These are phyloP conservation scores for Caenorhabditis tropicalis DNA, from an alignment of 1,140 invertebrate species.

Conservation along the genomic window DNA sequence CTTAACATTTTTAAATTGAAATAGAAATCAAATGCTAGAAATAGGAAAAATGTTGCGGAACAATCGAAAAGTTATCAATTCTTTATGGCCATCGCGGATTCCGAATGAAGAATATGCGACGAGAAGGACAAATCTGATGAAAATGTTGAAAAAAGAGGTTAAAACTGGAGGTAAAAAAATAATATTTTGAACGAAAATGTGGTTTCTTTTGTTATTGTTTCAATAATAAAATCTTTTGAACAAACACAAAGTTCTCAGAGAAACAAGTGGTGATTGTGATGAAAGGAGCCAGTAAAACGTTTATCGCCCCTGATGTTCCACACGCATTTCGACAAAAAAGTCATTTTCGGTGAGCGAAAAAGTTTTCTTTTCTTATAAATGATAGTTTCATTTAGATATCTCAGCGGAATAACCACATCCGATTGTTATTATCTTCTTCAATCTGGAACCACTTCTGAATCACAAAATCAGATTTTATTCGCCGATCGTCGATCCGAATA, in stretches of 20 bases:
- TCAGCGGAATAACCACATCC: conserved; percentile 60
- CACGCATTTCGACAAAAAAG: conserved; percentile 65
- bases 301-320: conserved; percentile 66
- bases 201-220: neutral
- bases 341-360: conserved; percentile 46
- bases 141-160: neutral
- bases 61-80: neutral
- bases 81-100: conserved; percentile 10
- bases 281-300: conserved; percentile 41
- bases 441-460: conserved; percentile 37
- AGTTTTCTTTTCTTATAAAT: too few species aligned
- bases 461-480: conserved; percentile 54
- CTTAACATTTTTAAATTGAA: neutral
- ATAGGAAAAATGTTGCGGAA: neutral
- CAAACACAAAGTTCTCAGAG: neutral
- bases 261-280: conserved; percentile 44
- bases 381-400: conserved; percentile 66
- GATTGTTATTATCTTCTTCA: conserved; percentile 59
- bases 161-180: neutral
- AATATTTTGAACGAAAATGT: neutral
- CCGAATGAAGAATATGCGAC: conserved; percentile 29
- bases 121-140: conserved; percentile 9
- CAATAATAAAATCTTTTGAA: neutral
- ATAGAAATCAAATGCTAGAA: neutral
- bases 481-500: conserved; percentile 56